Conservation (phyloP, 2,888 invertebrate genomes). For the Erebia epiphron region DNA sequence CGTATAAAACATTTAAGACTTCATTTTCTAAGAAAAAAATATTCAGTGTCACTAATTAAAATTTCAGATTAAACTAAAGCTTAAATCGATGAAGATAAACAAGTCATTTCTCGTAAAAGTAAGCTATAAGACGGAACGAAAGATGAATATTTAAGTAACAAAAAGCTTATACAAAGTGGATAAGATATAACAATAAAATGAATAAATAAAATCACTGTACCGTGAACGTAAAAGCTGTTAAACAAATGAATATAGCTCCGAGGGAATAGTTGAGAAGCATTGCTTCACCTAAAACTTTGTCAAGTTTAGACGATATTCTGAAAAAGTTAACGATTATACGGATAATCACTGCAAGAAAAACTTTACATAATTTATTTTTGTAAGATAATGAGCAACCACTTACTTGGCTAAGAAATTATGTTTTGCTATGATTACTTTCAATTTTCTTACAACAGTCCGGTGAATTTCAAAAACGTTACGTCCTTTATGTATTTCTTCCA, state of each 20-base stretch:
- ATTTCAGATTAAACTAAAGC: too few species aligned
- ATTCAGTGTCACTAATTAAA: too few species aligned
- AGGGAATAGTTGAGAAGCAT: slow-evolving; percentile 66
- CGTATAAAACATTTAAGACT: not conserved
- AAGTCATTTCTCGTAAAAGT: not conserved
- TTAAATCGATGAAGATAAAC: not conserved
- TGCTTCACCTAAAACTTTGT: slow-evolving; percentile 59
- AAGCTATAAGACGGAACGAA: not conserved
- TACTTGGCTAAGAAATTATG: slow-evolving; percentile 61
- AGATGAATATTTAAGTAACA: not conserved
- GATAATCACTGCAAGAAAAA: slow-evolving; percentile 31
- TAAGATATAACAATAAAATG: not conserved
- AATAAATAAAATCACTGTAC: slow-evolving; percentile 45
- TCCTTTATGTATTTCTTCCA: slow-evolving; percentile 45
- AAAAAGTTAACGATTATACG: slow-evolving; percentile 44
- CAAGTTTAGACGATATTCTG: slow-evolving; percentile 60
- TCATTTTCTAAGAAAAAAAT: not conserved
- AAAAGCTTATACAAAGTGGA: not conserved
- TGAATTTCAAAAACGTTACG: slow-evolving; percentile 45
- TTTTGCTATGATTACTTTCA: slow-evolving; percentile 58
- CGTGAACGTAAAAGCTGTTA: slow-evolving; percentile 69
- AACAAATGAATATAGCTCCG: slow-evolving; percentile 68
- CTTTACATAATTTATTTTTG: slow-evolving; percentile 2
- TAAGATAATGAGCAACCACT: slow-evolving; percentile 33
- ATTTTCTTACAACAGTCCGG: slow-evolving; percentile 47